Evolutionary conservation across 2,113 vertebrate genomes (phyloP).

Genomic region (Leptobrachium leishanense): DNA sequence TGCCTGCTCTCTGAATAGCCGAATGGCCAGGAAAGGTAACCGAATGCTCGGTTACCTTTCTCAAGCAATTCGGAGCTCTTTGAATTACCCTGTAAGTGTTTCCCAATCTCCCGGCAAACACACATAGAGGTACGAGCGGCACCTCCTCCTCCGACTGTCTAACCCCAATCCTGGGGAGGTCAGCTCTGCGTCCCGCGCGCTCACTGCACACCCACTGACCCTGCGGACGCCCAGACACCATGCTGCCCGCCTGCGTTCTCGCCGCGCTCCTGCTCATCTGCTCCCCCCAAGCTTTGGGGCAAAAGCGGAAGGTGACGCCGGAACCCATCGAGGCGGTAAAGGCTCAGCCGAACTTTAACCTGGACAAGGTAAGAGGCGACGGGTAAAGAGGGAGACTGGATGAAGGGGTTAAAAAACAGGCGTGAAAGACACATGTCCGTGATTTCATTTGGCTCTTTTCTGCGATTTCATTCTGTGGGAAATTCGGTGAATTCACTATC

Average conservation of each 20-base stretch:
- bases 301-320: slow-evolving; percentile 49
- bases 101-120: slow-evolving; percentile 23
- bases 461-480: too few relatives aligned
- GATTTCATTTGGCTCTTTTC: too few relatives aligned
- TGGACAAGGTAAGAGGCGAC: slow-evolving; percentile 67
- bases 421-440: too few relatives aligned
- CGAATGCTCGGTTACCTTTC: too few relatives aligned
- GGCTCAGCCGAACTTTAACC: slow-evolving; percentile 59
- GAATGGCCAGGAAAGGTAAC: too few relatives aligned
- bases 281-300: slow-evolving; percentile 29
- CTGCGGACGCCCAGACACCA: slow-evolving; percentile 8
- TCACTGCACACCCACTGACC: too few relatives aligned
- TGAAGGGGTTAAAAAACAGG: too few relatives aligned
- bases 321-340: slow-evolving; percentile 58
- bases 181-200: too few relatives aligned
- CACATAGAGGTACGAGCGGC: background rate
- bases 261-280: slow-evolving; percentile 55
- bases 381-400: background rate
- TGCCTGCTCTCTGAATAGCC: too few relatives aligned
- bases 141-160: background rate
- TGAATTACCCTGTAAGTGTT: background rate
- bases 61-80: too few relatives aligned
- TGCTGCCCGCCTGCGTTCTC: slow-evolving; percentile 32
- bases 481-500: too few relatives aligned
- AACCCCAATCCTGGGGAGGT: background rate